These are phyloP conservation scores for Haplotaxodon microlepis DNA, from an alignment of 2,113 vertebrate genomes.

Conservation along the genomic window DNA sequence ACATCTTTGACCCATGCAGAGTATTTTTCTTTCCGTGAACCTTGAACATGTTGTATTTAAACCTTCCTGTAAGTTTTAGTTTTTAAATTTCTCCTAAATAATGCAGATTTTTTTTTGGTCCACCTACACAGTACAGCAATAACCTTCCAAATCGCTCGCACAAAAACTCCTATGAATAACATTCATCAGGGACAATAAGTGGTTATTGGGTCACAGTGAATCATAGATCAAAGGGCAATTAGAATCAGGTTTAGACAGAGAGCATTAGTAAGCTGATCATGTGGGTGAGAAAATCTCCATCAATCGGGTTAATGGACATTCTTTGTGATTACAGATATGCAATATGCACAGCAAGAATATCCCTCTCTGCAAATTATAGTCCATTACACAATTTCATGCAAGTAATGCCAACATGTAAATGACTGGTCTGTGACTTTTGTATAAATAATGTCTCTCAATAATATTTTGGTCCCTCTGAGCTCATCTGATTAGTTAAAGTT, in stretches of 20 bases:
- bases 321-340: not conserved
- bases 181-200: not conserved
- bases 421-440: not conserved
- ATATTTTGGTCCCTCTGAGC: not conserved
- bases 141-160: not conserved
- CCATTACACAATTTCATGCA: not conserved
- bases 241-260: slow-evolving; percentile 9
- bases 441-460: not conserved
- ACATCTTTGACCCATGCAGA: not conserved
- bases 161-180: not conserved
- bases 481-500: not conserved
- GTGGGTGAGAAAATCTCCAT: slow-evolving; percentile 13
- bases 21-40: not conserved
- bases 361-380: not conserved
- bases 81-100: not conserved
- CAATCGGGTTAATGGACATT: slow-evolving; percentile 6
- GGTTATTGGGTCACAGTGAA: not conserved
- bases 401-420: not conserved
- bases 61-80: not conserved
- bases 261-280: slow-evolving; percentile 16
- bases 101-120: not conserved
- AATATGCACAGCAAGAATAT: not conserved
- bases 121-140: not conserved
- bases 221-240: slow-evolving; percentile 23
- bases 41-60: not conserved